A percentile compares a stretch with the other conserved stretches of the same genome.
Conservation (phyloP, 2,113 vertebrate species). For the Elachura formosa region DNA sequence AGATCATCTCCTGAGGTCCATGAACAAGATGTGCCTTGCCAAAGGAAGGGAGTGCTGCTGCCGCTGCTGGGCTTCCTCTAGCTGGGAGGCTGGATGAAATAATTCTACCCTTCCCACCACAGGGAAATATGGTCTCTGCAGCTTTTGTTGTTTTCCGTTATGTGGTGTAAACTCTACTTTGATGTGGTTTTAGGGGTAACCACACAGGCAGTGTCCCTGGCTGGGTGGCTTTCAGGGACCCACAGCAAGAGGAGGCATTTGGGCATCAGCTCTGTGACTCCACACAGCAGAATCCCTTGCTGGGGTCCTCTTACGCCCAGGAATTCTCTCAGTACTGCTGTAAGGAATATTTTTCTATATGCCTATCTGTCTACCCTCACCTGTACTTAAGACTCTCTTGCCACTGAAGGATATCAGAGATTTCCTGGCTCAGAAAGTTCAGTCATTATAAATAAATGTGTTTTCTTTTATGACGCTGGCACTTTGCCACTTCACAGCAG, state of each 20-base stretch:
- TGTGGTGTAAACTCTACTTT: not conserved
- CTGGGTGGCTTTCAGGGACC: not conserved
- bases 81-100: not conserved
- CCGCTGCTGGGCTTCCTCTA: not conserved
- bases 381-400: not conserved
- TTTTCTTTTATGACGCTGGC: not conserved
- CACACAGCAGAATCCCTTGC: not conserved
- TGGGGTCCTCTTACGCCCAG: not conserved
- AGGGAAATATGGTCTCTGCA: not conserved
- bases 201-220: not conserved
- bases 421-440: not conserved
- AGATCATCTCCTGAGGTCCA: not conserved
- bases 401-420: not conserved
- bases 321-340: not conserved
- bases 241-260: not conserved
- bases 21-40: accelerated
- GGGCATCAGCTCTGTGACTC: accelerated
- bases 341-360: not conserved
- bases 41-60: not conserved
- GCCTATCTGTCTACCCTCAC: not conserved
- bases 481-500: not conserved
- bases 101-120: not conserved
- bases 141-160: not conserved
- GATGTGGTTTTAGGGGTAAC: not conserved
- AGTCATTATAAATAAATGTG: not conserved